phyloP scores from a whole-genome alignment of 2,797 vertebrate genomes.

The Gambusia yucatana region DNA sequence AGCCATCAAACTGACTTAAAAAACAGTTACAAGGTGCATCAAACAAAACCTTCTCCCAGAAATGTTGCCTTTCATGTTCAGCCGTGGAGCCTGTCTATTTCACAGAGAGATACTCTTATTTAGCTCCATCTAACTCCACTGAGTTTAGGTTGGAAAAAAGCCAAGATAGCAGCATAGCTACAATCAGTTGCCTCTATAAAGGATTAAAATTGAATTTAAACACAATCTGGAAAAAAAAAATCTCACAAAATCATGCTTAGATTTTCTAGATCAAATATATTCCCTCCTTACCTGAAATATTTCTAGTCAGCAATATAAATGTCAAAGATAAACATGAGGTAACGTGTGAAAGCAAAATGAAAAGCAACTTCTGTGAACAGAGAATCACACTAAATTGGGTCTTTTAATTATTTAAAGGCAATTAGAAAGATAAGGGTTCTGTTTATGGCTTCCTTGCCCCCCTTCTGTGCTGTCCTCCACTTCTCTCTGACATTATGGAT shows the following conservation, averaged over 20 bases:
- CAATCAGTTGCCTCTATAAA: not conserved
- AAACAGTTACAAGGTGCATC: conserved; percentile 2
- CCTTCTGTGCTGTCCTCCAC: conserved; percentile 34
- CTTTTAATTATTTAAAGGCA: conserved; percentile 64
- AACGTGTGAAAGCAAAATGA: conserved; percentile 10
- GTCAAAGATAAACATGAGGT: not conserved
- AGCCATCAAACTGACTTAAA: conserved; percentile 32
- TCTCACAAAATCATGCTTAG: not conserved
- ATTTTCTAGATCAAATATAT: not conserved
- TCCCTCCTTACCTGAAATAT: not conserved
- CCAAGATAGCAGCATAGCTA: not conserved
- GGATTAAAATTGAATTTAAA: not conserved
- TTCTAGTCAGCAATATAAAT: not conserved
- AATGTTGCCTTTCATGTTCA: not conserved
- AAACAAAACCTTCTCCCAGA: not conserved
- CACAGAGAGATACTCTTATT: not conserved
- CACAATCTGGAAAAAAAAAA: not conserved
- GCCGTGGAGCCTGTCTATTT: not conserved
- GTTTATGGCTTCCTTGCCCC: conserved; percentile 39
- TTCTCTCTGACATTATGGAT: conserved; percentile 66
- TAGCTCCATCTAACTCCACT: not conserved
- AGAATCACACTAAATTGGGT: conserved; percentile 10
- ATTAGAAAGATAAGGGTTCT: conserved; percentile 58
- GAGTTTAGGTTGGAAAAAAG: not conserved
- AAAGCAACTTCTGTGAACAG: not conserved